Percentiles rank a stretch among this genome's conserved stretches.
These are phyloP conservation scores for Halictus quadricinctus DNA, from an alignment of 2,888 invertebrate genomes.

Conservation along the genomic window DNA sequence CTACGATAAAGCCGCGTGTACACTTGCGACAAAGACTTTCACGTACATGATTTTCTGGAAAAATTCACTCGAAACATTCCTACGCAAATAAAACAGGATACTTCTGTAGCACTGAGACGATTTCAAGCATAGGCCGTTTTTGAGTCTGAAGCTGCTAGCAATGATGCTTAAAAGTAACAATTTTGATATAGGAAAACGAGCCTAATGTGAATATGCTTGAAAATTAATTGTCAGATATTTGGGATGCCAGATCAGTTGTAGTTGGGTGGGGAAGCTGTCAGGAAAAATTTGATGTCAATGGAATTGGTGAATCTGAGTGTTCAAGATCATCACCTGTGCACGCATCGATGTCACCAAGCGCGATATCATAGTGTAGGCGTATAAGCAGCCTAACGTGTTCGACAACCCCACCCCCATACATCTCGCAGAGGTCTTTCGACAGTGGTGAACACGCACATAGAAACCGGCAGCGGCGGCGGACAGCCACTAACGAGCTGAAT, in stretches of 20 bases:
- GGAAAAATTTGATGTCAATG: background rate
- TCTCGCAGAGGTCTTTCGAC: constrained; percentile 44
- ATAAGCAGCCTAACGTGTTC: constrained; percentile 19
- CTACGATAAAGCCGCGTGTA: constrained; percentile 13
- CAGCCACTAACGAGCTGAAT: constrained; percentile 75
- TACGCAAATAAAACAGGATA: background rate
- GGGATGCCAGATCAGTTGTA: background rate
- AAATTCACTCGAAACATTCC: background rate
- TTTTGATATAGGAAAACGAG: too few species aligned
- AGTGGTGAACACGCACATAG: constrained; percentile 41
- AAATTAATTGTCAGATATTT: background rate
- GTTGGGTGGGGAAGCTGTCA: background rate
- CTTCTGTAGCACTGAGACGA: background rate
- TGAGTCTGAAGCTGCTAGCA: too few species aligned
- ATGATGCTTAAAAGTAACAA: too few species aligned
- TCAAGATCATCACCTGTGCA: background rate
- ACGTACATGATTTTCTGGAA: background rate
- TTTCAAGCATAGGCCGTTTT: too few species aligned
- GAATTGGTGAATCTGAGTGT: background rate
- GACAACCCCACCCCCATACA: constrained; percentile 24
- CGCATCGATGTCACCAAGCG: background rate
- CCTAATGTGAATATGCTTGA: too few species aligned
- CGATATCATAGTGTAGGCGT: background rate
- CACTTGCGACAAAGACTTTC: background rate
- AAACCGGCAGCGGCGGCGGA: constrained; percentile 39